Percentiles rank a stretch among this genome's conserved stretches.
These are phyloP conservation scores for Penaeus monodon DNA, from an alignment of 2,888 invertebrate genomes.

Conservation along the genomic window DNA sequence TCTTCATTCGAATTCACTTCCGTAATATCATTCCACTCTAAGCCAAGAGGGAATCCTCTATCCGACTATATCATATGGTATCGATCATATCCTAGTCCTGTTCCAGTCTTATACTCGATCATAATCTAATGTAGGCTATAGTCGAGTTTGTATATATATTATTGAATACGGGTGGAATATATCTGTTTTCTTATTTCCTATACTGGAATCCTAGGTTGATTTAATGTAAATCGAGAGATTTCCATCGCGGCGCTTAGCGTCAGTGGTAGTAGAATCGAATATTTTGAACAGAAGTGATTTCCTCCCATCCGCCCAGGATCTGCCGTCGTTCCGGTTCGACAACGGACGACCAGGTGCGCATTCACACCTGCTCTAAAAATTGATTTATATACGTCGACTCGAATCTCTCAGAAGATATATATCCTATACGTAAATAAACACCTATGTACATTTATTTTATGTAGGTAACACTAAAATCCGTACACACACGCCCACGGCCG, in stretches of 20 bases:
- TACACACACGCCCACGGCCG: too few species aligned
- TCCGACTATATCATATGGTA: too few species aligned
- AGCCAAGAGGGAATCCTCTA: too few species aligned
- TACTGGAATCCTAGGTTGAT: too few species aligned
- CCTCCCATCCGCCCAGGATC: neutral
- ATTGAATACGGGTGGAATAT: too few species aligned
- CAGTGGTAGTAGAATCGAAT: neutral
- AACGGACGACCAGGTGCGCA: neutral
- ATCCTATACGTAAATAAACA: neutral
- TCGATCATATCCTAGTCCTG: too few species aligned
- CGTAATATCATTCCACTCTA: too few species aligned
- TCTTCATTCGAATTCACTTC: too few species aligned
- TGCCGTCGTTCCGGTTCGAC: neutral
- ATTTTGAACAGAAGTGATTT: neutral
- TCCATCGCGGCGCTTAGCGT: neutral
- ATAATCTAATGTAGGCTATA: too few species aligned
- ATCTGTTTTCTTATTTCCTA: too few species aligned
- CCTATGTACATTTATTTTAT: neutral
- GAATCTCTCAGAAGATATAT: neutral
- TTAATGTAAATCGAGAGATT: neutral
- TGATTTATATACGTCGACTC: neutral
- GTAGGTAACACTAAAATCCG: neutral
- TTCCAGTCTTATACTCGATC: too few species aligned
- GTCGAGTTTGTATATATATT: too few species aligned
- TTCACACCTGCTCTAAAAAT: slow-evolving; percentile 1